These are phyloP conservation scores for Agonopterix subpropinquella DNA, from an alignment of 2,888 invertebrate genomes.

Conservation along the genomic window DNA sequence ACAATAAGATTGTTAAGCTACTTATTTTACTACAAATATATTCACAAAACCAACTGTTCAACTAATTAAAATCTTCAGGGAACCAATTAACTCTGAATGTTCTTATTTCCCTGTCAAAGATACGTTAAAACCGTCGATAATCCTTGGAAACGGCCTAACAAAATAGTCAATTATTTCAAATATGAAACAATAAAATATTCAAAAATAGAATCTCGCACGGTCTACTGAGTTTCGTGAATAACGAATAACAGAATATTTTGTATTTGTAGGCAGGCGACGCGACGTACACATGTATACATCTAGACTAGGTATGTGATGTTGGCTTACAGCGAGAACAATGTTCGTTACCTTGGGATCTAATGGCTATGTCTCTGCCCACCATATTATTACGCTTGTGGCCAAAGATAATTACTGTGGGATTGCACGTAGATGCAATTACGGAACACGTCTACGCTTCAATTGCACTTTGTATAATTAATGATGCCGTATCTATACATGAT, in stretches of 20 bases:
- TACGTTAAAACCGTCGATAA: neutral
- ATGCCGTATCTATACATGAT: slow-evolving; percentile 1
- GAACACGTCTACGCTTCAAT: slow-evolving; percentile 27
- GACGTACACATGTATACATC: neutral
- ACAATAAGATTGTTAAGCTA: no score
- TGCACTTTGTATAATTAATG: slow-evolving; percentile 24
- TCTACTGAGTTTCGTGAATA: slow-evolving; percentile 2
- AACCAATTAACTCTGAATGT: no score
- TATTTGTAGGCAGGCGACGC: neutral
- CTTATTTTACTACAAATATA: neutral
- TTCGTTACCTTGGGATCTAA: slow-evolving; percentile 43
- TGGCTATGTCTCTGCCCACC: slow-evolving; percentile 30
- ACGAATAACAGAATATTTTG: neutral
- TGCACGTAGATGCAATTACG: slow-evolving; percentile 59
- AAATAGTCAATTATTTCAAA: neutral
- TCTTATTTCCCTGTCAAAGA: neutral
- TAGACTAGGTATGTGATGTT: slow-evolving; percentile 12
- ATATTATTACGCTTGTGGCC: slow-evolving; percentile 51
- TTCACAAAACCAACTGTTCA: no score
- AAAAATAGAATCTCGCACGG: slow-evolving; percentile 7
- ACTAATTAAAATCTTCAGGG: no score
- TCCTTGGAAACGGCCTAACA: neutral
- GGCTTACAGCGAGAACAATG: slow-evolving; percentile 17
- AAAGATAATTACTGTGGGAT: slow-evolving; percentile 57
- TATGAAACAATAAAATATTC: slow-evolving; percentile 7